Percentiles rank a stretch among this genome's conserved stretches.
Evolutionary conservation across 2,113 vertebrate species (phyloP).

Genomic region (Microcebus lehilahytsara): DNA sequence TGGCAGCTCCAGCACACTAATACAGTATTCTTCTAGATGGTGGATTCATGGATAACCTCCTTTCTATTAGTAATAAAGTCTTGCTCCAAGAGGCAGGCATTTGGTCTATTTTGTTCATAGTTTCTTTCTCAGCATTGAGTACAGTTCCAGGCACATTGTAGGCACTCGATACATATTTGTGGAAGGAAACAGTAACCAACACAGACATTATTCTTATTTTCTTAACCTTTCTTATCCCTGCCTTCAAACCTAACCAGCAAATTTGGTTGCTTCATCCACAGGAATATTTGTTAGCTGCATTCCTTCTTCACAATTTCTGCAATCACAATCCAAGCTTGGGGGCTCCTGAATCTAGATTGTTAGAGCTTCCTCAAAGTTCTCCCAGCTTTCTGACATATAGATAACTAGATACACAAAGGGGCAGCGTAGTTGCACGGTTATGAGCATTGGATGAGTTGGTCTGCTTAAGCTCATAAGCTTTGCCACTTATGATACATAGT

Average conservation of each 20-base stretch:
- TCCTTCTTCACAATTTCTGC: background rate
- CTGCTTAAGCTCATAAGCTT: background rate
- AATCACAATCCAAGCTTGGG: background rate
- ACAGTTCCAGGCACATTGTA: background rate
- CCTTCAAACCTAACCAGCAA: background rate
- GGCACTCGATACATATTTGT: background rate
- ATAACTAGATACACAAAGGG: background rate
- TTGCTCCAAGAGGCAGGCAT: background rate
- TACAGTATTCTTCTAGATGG: background rate
- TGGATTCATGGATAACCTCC: background rate
- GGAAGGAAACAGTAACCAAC: background rate
- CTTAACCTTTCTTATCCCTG: background rate
- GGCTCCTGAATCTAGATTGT: background rate
- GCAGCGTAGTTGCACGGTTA: background rate
- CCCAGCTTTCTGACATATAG: background rate
- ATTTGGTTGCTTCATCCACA: background rate
- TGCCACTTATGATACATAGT: background rate
- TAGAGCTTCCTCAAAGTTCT: background rate
- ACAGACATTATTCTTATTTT: background rate
- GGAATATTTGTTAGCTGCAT: background rate
- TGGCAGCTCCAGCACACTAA: background rate
- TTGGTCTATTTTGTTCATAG: background rate
- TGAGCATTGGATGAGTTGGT: background rate
- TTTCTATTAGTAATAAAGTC: background rate
- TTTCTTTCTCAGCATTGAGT: background rate